Conservation (phyloP, 2,113 vertebrate genomes). For the Urocynchramus pylzowi region DNA sequence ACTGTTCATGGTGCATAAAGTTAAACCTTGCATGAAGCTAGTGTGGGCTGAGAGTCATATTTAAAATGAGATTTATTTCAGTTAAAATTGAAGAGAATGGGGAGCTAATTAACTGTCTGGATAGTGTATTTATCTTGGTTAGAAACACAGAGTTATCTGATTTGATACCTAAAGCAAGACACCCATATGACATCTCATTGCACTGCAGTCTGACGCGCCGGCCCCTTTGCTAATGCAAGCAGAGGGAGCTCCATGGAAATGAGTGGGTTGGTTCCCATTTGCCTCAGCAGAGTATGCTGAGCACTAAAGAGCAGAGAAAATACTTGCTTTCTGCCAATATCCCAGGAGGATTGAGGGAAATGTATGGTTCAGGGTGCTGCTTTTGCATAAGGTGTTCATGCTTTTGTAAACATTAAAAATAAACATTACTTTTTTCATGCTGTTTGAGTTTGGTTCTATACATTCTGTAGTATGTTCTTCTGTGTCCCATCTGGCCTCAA, state of each 20-base stretch:
- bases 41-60: background rate
- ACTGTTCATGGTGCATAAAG: background rate
- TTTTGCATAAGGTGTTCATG: conserved; percentile 53
- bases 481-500: background rate
- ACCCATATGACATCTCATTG: background rate
- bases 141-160: background rate
- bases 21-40: background rate
- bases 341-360: background rate
- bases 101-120: background rate
- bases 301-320: background rate
- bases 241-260: background rate
- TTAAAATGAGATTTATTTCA: background rate
- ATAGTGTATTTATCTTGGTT: background rate
- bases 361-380: conserved; percentile 21
- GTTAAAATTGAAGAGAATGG: background rate
- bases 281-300: background rate
- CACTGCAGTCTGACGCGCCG: background rate
- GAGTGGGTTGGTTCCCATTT: background rate
- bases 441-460: conserved; percentile 33
- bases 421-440: conserved; percentile 57
- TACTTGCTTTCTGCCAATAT: conserved; percentile 10
- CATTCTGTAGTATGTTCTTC: background rate
- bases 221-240: background rate
- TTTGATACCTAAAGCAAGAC: background rate
- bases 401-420: conserved; percentile 62